A percentile compares a stretch with the other conserved stretches of the same genome.
Conservation (phyloP, 2,113 vertebrate species). For the Hippocampus comes region DNA sequence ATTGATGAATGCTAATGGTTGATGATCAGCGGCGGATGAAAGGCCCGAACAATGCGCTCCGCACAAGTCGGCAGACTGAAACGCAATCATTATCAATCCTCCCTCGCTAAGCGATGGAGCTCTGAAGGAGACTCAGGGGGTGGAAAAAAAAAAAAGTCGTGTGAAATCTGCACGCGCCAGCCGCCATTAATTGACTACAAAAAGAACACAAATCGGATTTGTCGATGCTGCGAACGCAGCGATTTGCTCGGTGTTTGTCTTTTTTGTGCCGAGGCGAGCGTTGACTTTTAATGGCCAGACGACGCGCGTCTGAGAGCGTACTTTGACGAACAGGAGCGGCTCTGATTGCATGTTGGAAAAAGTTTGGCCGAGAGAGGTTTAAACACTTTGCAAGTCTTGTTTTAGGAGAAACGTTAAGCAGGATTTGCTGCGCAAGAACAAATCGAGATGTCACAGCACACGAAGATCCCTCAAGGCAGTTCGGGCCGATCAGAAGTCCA, state of each 20-base stretch:
- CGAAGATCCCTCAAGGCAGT: neutral
- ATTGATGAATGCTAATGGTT: conserved; percentile 69
- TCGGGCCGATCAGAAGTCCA: neutral
- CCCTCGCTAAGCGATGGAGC: conserved; percentile 36
- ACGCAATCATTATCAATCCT: conserved; percentile 55
- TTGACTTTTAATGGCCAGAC: conserved; percentile 52
- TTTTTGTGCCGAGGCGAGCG: conserved; percentile 31
- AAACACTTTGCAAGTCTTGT: neutral
- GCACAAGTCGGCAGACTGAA: conserved; percentile 24
- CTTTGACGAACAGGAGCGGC: conserved; percentile 50
- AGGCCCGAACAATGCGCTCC: conserved; percentile 50
- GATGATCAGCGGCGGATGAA: conserved; percentile 65
- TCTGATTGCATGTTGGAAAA: conserved; percentile 32
- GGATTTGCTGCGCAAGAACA: conserved; percentile 3
- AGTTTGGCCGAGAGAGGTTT: neutral
- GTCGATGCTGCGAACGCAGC: conserved; percentile 46
- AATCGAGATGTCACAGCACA: conserved; percentile 31
- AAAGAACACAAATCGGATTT: conserved; percentile 49
- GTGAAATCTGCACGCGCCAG: conserved; percentile 25
- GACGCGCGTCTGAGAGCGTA: conserved; percentile 5
- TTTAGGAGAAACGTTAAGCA: conserved; percentile 6
- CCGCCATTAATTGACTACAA: conserved; percentile 61
- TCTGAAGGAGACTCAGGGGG: conserved; percentile 31
- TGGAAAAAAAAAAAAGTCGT: conserved; percentile 21
- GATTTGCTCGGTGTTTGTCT: conserved; percentile 56